A percentile compares a stretch with the other conserved stretches of the same genome.
Evolutionary conservation across 2,113 vertebrate species (phyloP).

Genomic region (Chloropsis cyanopogon): DNA sequence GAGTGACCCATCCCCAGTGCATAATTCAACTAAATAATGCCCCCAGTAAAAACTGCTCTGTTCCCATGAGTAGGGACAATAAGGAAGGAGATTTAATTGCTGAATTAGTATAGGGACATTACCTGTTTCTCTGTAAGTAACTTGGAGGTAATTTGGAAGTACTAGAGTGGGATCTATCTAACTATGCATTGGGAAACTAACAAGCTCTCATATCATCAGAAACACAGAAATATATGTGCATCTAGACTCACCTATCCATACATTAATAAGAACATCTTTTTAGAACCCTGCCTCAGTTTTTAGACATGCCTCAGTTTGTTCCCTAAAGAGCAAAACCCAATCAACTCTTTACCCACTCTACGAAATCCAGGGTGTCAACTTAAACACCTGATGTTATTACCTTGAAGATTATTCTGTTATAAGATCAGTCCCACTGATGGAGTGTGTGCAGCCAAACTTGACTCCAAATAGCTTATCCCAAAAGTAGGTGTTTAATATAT

Average conservation of each 20-base stretch:
- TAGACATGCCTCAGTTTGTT: background rate
- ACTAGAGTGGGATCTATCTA: background rate
- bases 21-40: background rate
- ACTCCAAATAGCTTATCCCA: background rate
- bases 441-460: background rate
- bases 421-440: background rate
- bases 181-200: background rate
- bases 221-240: background rate
- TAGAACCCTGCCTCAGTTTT: background rate
- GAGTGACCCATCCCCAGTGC: rapidly evolving
- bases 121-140: background rate
- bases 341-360: background rate
- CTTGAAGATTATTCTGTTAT: background rate
- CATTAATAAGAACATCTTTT: background rate
- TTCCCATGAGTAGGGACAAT: background rate
- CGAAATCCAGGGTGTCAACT: background rate
- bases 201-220: background rate
- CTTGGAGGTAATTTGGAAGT: background rate
- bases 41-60: background rate
- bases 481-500: background rate
- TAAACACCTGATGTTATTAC: background rate
- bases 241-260: background rate
- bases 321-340: background rate
- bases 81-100: background rate
- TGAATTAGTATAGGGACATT: background rate